Conservation (phyloP, 2,797 vertebrate species). For the Toxotes lorentzi region DNA sequence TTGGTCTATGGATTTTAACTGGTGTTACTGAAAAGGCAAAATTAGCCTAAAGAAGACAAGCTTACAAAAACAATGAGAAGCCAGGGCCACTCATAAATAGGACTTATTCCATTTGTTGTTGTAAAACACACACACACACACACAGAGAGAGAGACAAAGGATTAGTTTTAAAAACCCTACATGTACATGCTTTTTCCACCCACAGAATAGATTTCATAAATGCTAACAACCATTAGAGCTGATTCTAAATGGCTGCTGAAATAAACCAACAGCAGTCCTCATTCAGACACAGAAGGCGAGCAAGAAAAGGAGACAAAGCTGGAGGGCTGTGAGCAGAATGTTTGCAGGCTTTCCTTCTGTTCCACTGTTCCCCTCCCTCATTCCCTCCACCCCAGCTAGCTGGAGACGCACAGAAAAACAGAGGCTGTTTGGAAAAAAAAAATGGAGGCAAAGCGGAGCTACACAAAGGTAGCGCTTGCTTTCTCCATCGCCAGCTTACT, state of each 20-base stretch:
- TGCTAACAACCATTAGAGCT: constrained; percentile 38
- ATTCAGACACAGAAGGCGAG: constrained; percentile 62
- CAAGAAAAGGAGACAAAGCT: constrained; percentile 76
- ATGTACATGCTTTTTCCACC: background rate
- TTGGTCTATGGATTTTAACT: background rate
- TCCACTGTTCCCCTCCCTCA: constrained; percentile 65
- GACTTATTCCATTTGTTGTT: background rate
- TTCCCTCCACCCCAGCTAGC: constrained; percentile 70
- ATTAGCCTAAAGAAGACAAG: background rate
- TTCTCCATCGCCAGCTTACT: constrained; percentile 89
- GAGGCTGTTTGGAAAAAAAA: constrained; percentile 58
- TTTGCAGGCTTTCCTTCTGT: constrained; percentile 75
- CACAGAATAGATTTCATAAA: background rate
- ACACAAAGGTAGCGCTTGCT: constrained; percentile 89
- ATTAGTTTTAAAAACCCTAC: background rate
- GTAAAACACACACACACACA: background rate
- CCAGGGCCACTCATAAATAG: background rate
- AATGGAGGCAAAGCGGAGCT: constrained; percentile 76
- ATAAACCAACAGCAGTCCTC: constrained; percentile 60
- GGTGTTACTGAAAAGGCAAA: background rate
- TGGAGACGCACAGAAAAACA: constrained; percentile 75
- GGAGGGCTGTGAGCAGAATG: constrained; percentile 78
- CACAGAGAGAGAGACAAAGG: background rate
- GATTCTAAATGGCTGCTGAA: constrained; percentile 50
- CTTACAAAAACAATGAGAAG: background rate